phyloP scores from a whole-genome alignment of 1,140 invertebrate species.

The Drosophila mojavensis region DNA sequence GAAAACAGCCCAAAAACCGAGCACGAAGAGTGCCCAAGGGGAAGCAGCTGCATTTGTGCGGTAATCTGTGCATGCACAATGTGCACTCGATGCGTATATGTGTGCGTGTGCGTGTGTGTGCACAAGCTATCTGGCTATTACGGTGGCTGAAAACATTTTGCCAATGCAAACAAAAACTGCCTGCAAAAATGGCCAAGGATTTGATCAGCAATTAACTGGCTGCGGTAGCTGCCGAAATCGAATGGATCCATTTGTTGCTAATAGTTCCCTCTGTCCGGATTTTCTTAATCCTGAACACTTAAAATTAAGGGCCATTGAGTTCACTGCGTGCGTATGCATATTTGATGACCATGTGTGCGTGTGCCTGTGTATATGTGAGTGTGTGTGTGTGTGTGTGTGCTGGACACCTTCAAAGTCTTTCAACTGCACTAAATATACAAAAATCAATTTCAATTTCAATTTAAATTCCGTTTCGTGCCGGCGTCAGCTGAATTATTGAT shows the following conservation, averaged over 20 bases:
- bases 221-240: slow-evolving; percentile 11
- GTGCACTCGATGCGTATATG: slow-evolving; percentile 48
- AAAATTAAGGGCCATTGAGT: background rate
- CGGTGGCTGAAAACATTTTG: slow-evolving; percentile 59
- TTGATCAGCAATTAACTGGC: slow-evolving; percentile 66
- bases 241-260: slow-evolving; percentile 31
- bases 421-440: background rate
- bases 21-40: background rate
- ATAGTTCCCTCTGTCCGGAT: slow-evolving; percentile 9
- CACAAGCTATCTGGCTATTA: slow-evolving; percentile 60
- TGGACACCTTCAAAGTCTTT: background rate
- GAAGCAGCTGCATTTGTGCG: slow-evolving; percentile 52
- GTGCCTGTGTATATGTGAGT: background rate
- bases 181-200: slow-evolving; percentile 56
- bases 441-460: slow-evolving; percentile 3
- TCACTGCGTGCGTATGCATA: background rate
- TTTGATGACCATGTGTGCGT: slow-evolving; percentile 1
- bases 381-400: background rate
- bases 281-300: slow-evolving; percentile 1
- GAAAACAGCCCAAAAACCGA: slow-evolving; percentile 20
- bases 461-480: background rate
- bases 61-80: slow-evolving; percentile 79
- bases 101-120: slow-evolving; percentile 2
- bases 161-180: slow-evolving; percentile 61
- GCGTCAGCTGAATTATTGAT: background rate